Evolutionary conservation across 2,113 vertebrate species (phyloP).

Genomic region (Lophius piscatorius): DNA sequence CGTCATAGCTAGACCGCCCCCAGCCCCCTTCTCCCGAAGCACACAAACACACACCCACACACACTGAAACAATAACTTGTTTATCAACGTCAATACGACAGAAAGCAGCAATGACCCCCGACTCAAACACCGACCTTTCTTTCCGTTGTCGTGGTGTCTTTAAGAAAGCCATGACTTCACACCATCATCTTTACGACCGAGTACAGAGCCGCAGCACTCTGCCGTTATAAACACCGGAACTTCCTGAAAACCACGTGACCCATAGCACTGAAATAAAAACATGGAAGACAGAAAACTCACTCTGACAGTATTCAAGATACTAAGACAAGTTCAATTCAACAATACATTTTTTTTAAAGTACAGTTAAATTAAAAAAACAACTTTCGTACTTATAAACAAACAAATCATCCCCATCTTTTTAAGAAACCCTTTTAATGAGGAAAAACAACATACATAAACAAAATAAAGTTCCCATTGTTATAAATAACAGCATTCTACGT

Average conservation of each 20-base stretch:
- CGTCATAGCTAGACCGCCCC: too few relatives aligned
- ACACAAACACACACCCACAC: too few relatives aligned
- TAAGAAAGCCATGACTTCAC: constrained; percentile 75
- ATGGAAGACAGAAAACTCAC: background rate
- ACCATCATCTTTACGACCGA: constrained; percentile 34
- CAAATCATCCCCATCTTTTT: too few relatives aligned
- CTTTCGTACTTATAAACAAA: too few relatives aligned
- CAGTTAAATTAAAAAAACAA: too few relatives aligned
- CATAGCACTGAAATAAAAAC: background rate
- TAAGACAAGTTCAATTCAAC: background rate
- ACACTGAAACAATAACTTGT: background rate
- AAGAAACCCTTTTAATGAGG: too few relatives aligned
- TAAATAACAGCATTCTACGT: too few relatives aligned
- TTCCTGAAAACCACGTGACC: constrained; percentile 59
- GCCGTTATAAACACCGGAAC: constrained; percentile 70
- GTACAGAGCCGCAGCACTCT: constrained; percentile 1
- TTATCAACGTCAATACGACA: background rate
- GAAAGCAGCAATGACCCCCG: too few relatives aligned
- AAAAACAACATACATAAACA: too few relatives aligned
- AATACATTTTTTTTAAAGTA: too few relatives aligned
- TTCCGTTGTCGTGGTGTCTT: constrained; percentile 65
- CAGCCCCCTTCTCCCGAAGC: too few relatives aligned
- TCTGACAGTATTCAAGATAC: constrained; percentile 5
- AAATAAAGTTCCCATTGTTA: too few relatives aligned
- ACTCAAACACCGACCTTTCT: constrained; percentile 78